Evolutionary conservation across 2,888 invertebrate genomes (phyloP).

Genomic region (Trachelus iudaicus): DNA sequence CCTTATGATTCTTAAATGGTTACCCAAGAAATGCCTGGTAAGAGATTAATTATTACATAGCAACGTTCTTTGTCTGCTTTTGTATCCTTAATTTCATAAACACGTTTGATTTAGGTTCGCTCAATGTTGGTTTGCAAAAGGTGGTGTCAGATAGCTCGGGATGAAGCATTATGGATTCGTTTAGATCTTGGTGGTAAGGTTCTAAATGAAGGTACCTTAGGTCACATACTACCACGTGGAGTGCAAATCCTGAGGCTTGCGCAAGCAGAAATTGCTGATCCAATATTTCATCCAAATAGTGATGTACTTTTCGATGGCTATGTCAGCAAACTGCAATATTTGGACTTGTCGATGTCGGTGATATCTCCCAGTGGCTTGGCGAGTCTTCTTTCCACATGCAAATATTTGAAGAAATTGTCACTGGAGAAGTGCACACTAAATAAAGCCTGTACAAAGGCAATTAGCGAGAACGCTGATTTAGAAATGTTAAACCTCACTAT

Average conservation of each 20-base stretch:
- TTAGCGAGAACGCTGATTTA: constrained; percentile 75
- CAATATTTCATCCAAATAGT: constrained; percentile 66
- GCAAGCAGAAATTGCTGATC: constrained; percentile 78
- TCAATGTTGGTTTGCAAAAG: constrained; percentile 72
- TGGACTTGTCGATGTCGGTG: constrained; percentile 87
- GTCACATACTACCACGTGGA: constrained; percentile 80
- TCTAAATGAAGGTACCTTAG: constrained; percentile 76
- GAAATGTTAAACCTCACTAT: constrained; percentile 88
- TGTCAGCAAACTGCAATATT: constrained; percentile 76
- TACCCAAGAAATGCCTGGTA: constrained; percentile 84
- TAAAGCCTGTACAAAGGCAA: constrained; percentile 73
- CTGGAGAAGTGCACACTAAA: constrained; percentile 81
- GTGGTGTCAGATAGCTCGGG: constrained; percentile 82
- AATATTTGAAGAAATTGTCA: constrained; percentile 82
- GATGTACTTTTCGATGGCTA: constrained; percentile 62
- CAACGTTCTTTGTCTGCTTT: not conserved
- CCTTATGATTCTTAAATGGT: constrained; percentile 82
- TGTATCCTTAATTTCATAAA: not conserved
- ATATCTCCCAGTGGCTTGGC: constrained; percentile 72
- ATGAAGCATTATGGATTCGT: constrained; percentile 88
- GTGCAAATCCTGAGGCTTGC: constrained; percentile 82
- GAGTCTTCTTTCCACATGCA: constrained; percentile 75
- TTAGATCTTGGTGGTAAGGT: constrained; percentile 82
- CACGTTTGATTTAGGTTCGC: constrained; percentile 50
- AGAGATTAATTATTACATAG: constrained; percentile 65